Conservation (phyloP, 2,797 vertebrate genomes). For the Rhincodon typus region DNA sequence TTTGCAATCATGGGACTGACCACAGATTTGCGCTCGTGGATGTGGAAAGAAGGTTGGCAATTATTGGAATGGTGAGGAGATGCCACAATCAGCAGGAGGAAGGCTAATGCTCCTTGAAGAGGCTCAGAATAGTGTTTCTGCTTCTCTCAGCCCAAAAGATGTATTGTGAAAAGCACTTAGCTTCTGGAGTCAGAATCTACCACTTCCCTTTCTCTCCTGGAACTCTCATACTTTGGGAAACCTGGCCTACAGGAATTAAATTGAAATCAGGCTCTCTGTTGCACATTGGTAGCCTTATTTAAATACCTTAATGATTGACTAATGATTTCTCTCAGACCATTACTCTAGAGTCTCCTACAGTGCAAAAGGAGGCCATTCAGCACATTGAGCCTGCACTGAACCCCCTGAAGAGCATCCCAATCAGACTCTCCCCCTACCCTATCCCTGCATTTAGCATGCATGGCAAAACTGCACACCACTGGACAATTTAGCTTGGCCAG, state of each 20-base stretch:
- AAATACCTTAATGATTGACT: neutral
- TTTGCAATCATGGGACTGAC: neutral
- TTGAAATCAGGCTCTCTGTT: neutral
- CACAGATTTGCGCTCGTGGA: neutral
- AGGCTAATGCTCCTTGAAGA: neutral
- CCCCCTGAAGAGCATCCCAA: too few species aligned
- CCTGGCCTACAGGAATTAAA: neutral
- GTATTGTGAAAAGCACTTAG: neutral
- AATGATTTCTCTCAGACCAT: too few species aligned
- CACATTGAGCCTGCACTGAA: too few species aligned
- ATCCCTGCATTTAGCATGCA: too few species aligned
- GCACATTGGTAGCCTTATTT: neutral
- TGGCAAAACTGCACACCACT: too few species aligned
- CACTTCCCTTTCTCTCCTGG: neutral
- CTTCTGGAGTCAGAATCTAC: neutral
- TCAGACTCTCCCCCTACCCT: too few species aligned
- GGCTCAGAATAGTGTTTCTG: neutral
- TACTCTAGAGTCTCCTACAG: too few species aligned
- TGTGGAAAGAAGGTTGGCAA: neutral
- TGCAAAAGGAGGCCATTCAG: too few species aligned
- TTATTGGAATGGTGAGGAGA: neutral
- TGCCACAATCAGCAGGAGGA: neutral
- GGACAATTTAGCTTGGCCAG: too few species aligned
- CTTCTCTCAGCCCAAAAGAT: neutral
- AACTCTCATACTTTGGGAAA: neutral